Evolutionary conservation across 1,140 invertebrate species (phyloP), one percentile per base, ranked within the genome.

Genomic region (Magallana ariakensis): DNA sequence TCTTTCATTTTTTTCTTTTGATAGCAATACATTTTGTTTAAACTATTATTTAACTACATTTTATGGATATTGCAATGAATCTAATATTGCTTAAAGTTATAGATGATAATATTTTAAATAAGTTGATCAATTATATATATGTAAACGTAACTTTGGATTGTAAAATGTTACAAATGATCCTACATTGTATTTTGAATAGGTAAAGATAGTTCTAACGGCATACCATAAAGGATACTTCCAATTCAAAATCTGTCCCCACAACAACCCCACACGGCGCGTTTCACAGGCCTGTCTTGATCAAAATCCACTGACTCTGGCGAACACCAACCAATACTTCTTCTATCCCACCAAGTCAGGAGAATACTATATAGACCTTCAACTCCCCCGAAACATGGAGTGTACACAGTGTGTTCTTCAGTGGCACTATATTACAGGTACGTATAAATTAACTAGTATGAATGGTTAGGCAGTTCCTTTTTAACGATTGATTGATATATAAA

Each of bases 321-420:
- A 1, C 8, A 55, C 33, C 7, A 66, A 75, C 33, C 6, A 60
- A 83, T 58, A 80, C 19, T 10, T 57, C 9, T 46, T n/a, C 19
- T 15, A 46, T 5, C 33, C 33, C 33, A 26, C 46, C n/a, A 55
- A 70, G 8, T 15, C 56, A 13, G 89, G 89, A 6, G 15, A 66
- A 1, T 80, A 89, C 26, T 80, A 85, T 26, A 54, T 90, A 9
- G 26, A 89, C 0, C 84, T 94, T 0, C 87, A 92, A 55, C 94
- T 99, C 80, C 98, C 98, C 0, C 94, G 96, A 0, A 97, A 97
- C 89, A 92, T 98, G 1, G 97, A 97, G 0, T 98, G 98, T 92
- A 96, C 97, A 0, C 97, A 98, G 88, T 99, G 98, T 92, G 97
- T 98, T 0, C 93, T 99, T 0, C 97, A 98, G 92, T 98, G 98